Percentiles rank a stretch among this genome's conserved stretches.
These are phyloP conservation scores for Melieria omissa DNA, from an alignment of 2,888 invertebrate genomes.

Conservation along the genomic window DNA sequence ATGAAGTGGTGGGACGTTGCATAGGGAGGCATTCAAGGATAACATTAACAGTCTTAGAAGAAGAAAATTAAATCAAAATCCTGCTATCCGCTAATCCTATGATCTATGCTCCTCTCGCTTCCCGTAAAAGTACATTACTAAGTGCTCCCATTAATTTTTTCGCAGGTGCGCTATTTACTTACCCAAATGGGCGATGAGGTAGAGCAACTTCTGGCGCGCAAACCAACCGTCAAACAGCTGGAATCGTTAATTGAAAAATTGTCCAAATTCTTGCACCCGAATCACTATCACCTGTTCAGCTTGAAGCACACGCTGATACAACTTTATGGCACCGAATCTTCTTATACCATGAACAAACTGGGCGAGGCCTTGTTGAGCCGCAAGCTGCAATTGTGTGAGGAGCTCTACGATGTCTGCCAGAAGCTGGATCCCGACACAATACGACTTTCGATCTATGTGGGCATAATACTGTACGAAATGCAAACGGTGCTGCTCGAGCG, in stretches of 20 bases:
- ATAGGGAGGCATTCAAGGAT: too few relatives aligned
- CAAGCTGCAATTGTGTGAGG: slow-evolving; percentile 76
- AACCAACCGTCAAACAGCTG: slow-evolving; percentile 71
- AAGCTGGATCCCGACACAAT: slow-evolving; percentile 79
- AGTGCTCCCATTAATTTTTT: background rate
- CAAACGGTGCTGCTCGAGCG: slow-evolving; percentile 71
- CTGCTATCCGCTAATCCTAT: too few relatives aligned
- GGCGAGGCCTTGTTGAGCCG: slow-evolving; percentile 72
- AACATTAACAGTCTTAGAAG: too few relatives aligned
- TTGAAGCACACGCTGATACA: slow-evolving; percentile 86
- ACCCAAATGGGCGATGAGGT: slow-evolving; percentile 82
- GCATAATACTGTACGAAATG: slow-evolving; percentile 81
- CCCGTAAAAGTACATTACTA: background rate
- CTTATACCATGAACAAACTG: slow-evolving; percentile 69
- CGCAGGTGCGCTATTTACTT: slow-evolving; percentile 69
- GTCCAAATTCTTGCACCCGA: slow-evolving; percentile 80
- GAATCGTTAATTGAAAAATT: slow-evolving; percentile 76
- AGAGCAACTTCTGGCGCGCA: slow-evolving; percentile 71
- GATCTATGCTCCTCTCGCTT: too few relatives aligned
- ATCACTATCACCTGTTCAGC: slow-evolving; percentile 85
- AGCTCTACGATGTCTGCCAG: slow-evolving; percentile 73
- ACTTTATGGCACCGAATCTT: slow-evolving; percentile 78
- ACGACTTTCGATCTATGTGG: slow-evolving; percentile 79
- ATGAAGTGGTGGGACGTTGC: too few relatives aligned
- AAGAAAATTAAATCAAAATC: too few relatives aligned